Evolutionary conservation across 1,140 invertebrate species (phyloP), one percentile per base, ranked within the genome.

Genomic region (Halotydeus destructor): DNA sequence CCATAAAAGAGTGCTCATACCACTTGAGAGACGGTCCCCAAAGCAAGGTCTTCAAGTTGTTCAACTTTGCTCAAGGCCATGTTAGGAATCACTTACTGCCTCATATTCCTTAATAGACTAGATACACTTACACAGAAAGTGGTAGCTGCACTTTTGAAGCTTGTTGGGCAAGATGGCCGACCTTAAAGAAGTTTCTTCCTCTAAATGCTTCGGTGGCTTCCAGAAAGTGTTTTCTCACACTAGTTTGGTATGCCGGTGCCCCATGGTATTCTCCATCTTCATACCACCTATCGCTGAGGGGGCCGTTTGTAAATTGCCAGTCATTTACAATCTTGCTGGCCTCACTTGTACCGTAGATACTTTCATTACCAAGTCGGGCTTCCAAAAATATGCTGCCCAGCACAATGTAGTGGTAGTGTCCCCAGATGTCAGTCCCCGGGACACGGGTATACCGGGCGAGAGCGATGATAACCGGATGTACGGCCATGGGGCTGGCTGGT

Each of bases 321-420:
- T 89, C 5, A 68, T 97, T 3, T 94, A 86, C 58, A 97, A 78
- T 68, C 64, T 97, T 0, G 94, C 89, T 35, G 89, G 89, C 9
- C 63, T 99, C 5, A 86, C 80, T 1, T 97, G 91, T 57, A 91
- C 74, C 22, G 91, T 98, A 59, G 74, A 84, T 53, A 98, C 98
- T 65, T 94, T 96, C 57, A 78, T 94, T 37, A 74, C 81, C 38
- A 99, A 99, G 65, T 72, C 85, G 36, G 89, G 88, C 26, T 76
- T 79, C 49, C 93, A 98, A 65, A 70, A 69, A 59, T 75, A 74
- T 55, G 88, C 88, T 36, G 67, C 80, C 21, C 63, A 88, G 56
- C 64, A 81, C 57, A 74, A 75, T 11, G 60, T 93, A 1, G 72
- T 86, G 48, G 69, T 96, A 32, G 78, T 98, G 2, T 74, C 75